Percentiles rank a stretch among this genome's conserved stretches.
Conservation (phyloP, 2,797 vertebrate genomes). For the Sebastes nivosus region DNA sequence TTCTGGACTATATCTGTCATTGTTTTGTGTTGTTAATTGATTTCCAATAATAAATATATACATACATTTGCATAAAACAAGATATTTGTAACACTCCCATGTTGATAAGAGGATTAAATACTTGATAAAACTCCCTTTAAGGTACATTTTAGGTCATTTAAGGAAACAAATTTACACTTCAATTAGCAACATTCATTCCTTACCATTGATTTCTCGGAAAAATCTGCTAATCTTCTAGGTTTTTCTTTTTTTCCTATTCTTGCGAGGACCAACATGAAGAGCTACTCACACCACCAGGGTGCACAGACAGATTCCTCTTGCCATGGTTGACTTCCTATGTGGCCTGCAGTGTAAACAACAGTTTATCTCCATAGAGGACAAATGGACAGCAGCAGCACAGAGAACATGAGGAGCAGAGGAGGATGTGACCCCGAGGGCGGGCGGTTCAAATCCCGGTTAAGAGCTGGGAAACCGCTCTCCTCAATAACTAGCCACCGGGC, state of each 20-base stretch:
- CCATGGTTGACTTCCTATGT: conserved; percentile 36
- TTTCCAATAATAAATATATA: no score
- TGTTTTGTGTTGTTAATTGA: no score
- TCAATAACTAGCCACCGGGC: background rate
- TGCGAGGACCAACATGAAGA: background rate
- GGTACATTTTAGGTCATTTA: no score
- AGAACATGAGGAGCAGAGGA: conserved; percentile 6
- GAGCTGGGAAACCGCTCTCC: background rate
- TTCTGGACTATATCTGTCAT: no score
- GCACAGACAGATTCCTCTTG: background rate
- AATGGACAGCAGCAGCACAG: conserved; percentile 33
- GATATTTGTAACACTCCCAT: rapidly evolving
- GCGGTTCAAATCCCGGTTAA: conserved; percentile 21
- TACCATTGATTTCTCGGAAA: background rate
- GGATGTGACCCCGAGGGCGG: conserved; percentile 14
- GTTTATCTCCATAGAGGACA: conserved; percentile 57
- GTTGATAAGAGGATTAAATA: no score
- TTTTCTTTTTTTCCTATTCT: background rate
- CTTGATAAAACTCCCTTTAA: no score
- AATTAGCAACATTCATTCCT: background rate
- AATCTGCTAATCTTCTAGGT: background rate
- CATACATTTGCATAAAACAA: rapidly evolving
- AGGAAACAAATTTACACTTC: background rate
- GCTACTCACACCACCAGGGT: no score
- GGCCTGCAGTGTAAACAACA: conserved; percentile 55